These are phyloP conservation scores for Menura novaehollandiae DNA, from an alignment of 2,113 vertebrate genomes.

Conservation along the genomic window DNA sequence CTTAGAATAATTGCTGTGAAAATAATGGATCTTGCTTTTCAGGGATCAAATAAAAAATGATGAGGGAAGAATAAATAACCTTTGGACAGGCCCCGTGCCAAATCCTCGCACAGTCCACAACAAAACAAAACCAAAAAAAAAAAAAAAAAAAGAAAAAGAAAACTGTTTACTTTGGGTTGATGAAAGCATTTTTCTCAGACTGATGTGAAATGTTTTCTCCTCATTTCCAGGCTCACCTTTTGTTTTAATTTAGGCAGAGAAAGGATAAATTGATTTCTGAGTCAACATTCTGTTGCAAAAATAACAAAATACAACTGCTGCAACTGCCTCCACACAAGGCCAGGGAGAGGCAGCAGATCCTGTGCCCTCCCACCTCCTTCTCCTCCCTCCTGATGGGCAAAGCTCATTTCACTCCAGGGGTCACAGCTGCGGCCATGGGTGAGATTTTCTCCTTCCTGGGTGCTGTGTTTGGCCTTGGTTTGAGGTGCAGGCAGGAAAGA, in stretches of 20 bases:
- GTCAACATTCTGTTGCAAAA: background rate
- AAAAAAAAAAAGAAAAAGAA: background rate
- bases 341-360: background rate
- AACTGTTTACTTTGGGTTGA: background rate
- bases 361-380: fast-evolving
- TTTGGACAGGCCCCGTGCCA: background rate
- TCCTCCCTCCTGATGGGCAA: background rate
- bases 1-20: background rate
- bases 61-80: background rate
- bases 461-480: background rate
- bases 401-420: background rate
- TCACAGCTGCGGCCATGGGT: fast-evolving
- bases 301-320: background rate
- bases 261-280: background rate
- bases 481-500: background rate
- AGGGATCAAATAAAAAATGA: background rate
- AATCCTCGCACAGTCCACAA: background rate
- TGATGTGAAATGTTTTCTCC: background rate
- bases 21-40: background rate
- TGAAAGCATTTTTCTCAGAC: background rate
- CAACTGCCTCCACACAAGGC: background rate
- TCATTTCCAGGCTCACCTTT: background rate
- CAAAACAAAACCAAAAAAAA: background rate
- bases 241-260: background rate
- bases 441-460: background rate